Evolutionary conservation across 2,797 vertebrate species (phyloP).

Genomic region (Rhabdomys pumilio): DNA sequence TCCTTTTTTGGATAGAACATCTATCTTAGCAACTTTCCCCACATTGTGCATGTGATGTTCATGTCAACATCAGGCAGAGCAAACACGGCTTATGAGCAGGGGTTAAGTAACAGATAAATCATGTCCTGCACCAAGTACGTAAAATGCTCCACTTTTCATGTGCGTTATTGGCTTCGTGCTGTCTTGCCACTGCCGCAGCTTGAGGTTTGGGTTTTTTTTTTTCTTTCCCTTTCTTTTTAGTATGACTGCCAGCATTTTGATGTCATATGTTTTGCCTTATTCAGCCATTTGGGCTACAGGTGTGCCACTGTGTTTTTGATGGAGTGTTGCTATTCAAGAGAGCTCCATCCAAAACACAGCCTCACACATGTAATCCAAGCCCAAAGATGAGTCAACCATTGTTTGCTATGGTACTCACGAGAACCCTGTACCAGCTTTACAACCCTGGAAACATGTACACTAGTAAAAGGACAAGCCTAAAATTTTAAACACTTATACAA

Average conservation of each 20-base stretch:
- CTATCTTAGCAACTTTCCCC: constrained; percentile 84
- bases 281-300: constrained; percentile 92
- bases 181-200: constrained; percentile 88
- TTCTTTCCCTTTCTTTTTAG: constrained; percentile 80
- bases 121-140: constrained; percentile 72
- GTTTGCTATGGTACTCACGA: constrained; percentile 83
- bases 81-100: constrained; percentile 88
- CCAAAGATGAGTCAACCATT: constrained; percentile 88
- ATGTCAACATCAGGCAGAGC: constrained; percentile 86
- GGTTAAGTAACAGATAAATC: constrained; percentile 89
- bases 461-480: constrained; percentile 71
- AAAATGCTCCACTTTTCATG: constrained; percentile 84
- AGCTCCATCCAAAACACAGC: constrained; percentile 90
- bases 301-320: constrained; percentile 91
- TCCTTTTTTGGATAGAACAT: constrained; percentile 85
- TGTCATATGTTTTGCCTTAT: constrained; percentile 92
- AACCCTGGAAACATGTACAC: constrained; percentile 84
- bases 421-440: constrained; percentile 68
- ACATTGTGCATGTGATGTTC: constrained; percentile 81
- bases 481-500: constrained; percentile 81
- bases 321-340: constrained; percentile 92
- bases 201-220: constrained; percentile 21
- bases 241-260: constrained; percentile 87
- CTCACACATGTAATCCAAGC: constrained; percentile 90
- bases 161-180: constrained; percentile 82